Percentiles rank a stretch among this genome's conserved stretches.
phyloP scores from a whole-genome alignment of 1,140 invertebrate species.

The Schlechtendalia chinensis region DNA sequence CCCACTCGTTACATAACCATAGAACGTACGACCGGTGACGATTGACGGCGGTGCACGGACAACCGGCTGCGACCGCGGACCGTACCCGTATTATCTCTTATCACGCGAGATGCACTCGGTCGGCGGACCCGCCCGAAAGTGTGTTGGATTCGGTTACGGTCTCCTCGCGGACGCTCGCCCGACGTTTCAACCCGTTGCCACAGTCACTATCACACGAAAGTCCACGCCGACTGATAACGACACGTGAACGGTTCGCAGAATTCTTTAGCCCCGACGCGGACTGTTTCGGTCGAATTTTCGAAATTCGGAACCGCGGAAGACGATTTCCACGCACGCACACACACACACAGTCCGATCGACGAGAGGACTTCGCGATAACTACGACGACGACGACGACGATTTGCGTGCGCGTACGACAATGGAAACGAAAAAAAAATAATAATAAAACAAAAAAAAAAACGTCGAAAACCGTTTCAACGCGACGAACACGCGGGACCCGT shows the following conservation, averaged over 20 bases:
- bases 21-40: no score
- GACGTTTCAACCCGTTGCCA: no score
- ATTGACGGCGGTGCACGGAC: background rate
- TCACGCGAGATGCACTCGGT: slow-evolving; percentile 3
- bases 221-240: background rate
- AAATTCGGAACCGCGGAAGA: background rate
- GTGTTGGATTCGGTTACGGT: slow-evolving; percentile 3
- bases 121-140: slow-evolving; percentile 41
- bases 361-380: background rate
- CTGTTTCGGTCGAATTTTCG: background rate
- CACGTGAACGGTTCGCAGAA: background rate
- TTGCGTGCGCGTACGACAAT: no score
- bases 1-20: background rate
- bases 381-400: background rate
- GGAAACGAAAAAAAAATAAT: background rate
- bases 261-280: background rate
- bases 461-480: background rate
- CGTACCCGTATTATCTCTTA: slow-evolving; percentile 35
- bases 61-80: slow-evolving; percentile 29
- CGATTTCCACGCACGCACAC: background rate
- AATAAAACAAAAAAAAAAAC: background rate
- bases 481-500: background rate
- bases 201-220: background rate
- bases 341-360: background rate
- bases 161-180: background rate